phyloP scores from a whole-genome alignment of 2,888 invertebrate species.

The Tryphoninae sp. region DNA sequence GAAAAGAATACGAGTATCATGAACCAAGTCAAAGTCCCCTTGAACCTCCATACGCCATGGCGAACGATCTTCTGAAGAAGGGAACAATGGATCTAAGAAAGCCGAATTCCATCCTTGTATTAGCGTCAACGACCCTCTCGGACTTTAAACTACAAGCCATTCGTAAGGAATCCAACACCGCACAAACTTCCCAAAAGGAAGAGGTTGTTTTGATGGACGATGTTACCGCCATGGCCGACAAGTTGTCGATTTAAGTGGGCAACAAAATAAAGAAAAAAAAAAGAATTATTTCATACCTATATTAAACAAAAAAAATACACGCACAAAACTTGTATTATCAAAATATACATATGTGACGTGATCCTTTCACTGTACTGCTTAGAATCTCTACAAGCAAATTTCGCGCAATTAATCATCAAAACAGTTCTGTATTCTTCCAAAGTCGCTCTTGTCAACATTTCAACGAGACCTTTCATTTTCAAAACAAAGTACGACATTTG shows the following conservation, averaged over 20 bases:
- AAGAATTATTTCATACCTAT: not conserved
- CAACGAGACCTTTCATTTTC: not conserved
- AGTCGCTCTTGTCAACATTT: constrained; percentile 7
- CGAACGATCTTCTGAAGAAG: constrained; percentile 80
- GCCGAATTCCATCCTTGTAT: constrained; percentile 70
- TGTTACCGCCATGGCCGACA: constrained; percentile 13
- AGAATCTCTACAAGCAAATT: constrained; percentile 20
- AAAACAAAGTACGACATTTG: constrained; percentile 11
- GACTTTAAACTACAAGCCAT: constrained; percentile 62
- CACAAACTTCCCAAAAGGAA: not conserved
- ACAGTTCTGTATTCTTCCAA: constrained; percentile 9
- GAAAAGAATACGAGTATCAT: constrained; percentile 86
- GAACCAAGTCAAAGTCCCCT: constrained; percentile 89
- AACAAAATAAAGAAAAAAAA: not conserved
- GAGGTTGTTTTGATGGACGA: constrained; percentile 26
- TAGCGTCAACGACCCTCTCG: constrained; percentile 51
- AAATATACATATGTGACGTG: constrained; percentile 1
- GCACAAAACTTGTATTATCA: not conserved
- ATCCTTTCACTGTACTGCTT: not conserved
- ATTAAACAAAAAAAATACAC: not conserved
- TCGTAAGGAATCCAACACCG: not conserved
- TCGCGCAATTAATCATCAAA: constrained; percentile 25
- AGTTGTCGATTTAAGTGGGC: constrained; percentile 18
- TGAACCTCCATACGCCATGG: constrained; percentile 88
- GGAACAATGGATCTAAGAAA: constrained; percentile 73